Percentiles rank a stretch among this genome's conserved stretches.
Evolutionary conservation across 1,140 invertebrate species (phyloP).

Genomic region (Lordiphosa stackelbergi): DNA sequence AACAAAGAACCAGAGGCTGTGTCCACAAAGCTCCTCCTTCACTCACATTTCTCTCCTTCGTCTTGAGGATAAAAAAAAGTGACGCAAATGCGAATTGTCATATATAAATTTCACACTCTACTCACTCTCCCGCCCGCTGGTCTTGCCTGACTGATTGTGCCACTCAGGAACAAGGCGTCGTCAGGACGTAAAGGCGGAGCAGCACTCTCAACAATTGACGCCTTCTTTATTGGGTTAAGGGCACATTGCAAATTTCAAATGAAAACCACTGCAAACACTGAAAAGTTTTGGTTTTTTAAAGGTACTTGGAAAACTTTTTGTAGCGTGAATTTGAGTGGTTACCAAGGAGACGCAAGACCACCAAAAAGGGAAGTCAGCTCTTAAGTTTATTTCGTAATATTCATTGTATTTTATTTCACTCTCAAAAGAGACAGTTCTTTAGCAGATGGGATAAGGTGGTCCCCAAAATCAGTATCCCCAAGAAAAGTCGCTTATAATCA

Average conservation of each 20-base stretch:
- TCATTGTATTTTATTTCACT: too few relatives aligned
- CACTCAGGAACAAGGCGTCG: constrained; percentile 32
- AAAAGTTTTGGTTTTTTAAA: constrained; percentile 5
- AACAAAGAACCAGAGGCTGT: constrained; percentile 10
- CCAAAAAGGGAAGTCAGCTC: too few relatives aligned
- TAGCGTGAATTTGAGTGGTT: neutral
- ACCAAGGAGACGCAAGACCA: too few relatives aligned
- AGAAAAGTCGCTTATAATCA: too few relatives aligned
- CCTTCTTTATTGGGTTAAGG: neutral
- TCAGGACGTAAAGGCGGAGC: constrained; percentile 9
- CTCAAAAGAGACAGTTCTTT: too few relatives aligned
- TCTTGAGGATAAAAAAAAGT: constrained; percentile 36
- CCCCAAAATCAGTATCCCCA: too few relatives aligned
- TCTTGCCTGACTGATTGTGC: constrained; percentile 48
- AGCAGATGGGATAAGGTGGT: too few relatives aligned
- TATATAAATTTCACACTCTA: constrained; percentile 36
- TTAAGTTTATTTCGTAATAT: too few relatives aligned
- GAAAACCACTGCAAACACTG: constrained; percentile 46
- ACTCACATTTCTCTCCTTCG: constrained; percentile 16
- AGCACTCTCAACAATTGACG: neutral
- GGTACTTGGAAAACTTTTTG: constrained; percentile 12
- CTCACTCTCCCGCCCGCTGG: constrained; percentile 4
- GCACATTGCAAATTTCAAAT: constrained; percentile 32
- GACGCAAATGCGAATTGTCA: constrained; percentile 48
- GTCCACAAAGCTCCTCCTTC: constrained; percentile 7